These are phyloP conservation scores for Chlamydotis undulata DNA, from an alignment of 2,113 vertebrate species.

Conservation along the genomic window DNA sequence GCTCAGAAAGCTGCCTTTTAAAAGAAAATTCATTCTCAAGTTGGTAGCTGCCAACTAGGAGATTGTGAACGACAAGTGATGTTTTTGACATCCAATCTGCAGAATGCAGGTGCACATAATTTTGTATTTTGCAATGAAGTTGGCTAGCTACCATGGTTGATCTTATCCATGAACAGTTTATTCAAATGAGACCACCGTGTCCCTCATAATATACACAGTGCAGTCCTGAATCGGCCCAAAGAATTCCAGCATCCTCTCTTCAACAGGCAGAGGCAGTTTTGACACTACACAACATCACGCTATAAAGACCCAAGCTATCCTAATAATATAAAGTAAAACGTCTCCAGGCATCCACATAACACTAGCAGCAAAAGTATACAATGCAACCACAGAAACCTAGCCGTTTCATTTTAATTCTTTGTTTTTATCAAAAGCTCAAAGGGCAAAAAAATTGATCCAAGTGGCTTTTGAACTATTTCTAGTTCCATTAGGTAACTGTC, in stretches of 20 bases:
- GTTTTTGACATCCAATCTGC: conserved; percentile 8
- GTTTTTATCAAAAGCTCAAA: not conserved
- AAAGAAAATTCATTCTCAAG: not conserved
- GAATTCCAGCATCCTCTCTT: conserved; percentile 3
- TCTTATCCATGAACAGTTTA: conserved; percentile 26
- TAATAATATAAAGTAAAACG: not conserved
- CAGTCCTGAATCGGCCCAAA: not conserved
- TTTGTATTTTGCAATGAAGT: conserved; percentile 25
- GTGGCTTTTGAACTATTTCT: not conserved
- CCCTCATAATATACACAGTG: not conserved
- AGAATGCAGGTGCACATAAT: conserved; percentile 32
- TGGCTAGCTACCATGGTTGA: not conserved
- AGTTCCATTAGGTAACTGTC: not conserved
- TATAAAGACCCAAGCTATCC: not conserved
- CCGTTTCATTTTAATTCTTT: not conserved
- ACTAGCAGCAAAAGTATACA: not conserved
- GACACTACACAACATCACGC: not conserved
- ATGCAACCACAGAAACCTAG: not conserved
- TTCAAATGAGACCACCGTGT: not conserved
- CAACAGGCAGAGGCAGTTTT: not conserved
- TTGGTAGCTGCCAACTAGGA: not conserved
- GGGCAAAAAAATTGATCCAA: not conserved
- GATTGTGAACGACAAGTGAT: not conserved
- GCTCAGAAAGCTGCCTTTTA: not conserved
- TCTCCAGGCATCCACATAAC: not conserved